Evolutionary conservation across 2,113 vertebrate species (phyloP).

Genomic region (Alligator mississippiensis): DNA sequence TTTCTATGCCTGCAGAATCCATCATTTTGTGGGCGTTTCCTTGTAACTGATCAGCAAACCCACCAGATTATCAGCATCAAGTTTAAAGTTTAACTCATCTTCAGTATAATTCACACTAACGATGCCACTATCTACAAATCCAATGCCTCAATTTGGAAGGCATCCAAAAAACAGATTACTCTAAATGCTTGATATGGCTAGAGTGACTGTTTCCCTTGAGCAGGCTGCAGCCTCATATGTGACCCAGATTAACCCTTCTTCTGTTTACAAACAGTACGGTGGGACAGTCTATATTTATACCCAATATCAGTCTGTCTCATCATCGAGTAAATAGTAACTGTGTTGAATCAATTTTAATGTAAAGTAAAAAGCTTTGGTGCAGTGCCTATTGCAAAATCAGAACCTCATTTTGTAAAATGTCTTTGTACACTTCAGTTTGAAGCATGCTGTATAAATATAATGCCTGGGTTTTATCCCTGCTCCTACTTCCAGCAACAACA

Average conservation of each 20-base stretch:
- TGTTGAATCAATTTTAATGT: background rate
- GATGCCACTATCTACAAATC: background rate
- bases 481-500: background rate
- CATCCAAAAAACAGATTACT: background rate
- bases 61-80: background rate
- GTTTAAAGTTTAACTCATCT: background rate
- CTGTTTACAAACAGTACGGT: background rate
- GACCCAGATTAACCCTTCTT: background rate
- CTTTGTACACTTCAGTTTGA: background rate
- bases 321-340: background rate
- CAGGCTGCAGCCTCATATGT: background rate
- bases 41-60: background rate
- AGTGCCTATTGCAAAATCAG: background rate
- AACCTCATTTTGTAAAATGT: background rate
- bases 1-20: background rate
- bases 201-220: background rate
- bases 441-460: background rate
- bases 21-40: background rate
- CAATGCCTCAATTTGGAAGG: background rate
- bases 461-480: background rate
- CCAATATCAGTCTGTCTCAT: background rate
- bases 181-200: conserved; percentile 6
- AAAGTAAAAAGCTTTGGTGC: background rate
- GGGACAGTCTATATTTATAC: background rate
- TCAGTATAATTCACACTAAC: background rate